These are phyloP conservation scores for Cosmopolites sordidus DNA, from an alignment of 2,888 invertebrate genomes.

Conservation along the genomic window DNA sequence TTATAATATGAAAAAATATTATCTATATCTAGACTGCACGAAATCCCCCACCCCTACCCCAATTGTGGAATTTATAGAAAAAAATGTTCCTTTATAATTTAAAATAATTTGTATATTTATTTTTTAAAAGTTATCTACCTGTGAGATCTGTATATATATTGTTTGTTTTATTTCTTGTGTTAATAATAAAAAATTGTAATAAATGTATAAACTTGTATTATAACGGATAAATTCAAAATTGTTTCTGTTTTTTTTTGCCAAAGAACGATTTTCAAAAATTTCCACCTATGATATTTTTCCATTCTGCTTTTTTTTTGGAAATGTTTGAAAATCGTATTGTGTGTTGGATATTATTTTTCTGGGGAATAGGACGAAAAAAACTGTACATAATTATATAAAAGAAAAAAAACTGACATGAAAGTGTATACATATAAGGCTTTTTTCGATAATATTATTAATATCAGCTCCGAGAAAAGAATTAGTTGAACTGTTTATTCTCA, in stretches of 20 bases:
- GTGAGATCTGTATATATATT: constrained; percentile 16
- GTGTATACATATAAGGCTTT: constrained; percentile 11
- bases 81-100: constrained; percentile 21
- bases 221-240: constrained; percentile 18
- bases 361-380: not conserved
- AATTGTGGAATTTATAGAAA: constrained; percentile 17
- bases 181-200: constrained; percentile 28
- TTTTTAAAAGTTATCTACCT: constrained; percentile 11
- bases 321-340: constrained; percentile 4
- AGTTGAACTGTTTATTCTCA: not conserved
- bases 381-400: constrained; percentile 11
- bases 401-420: constrained; percentile 5
- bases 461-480: constrained; percentile 4
- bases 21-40: not conserved
- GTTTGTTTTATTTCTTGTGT: constrained; percentile 3
- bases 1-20: too few relatives aligned
- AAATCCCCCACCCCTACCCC: not conserved
- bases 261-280: constrained; percentile 19
- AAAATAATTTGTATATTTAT: constrained; percentile 26
- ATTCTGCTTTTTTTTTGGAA: not conserved
- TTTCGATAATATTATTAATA: constrained; percentile 8
- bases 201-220: constrained; percentile 33
- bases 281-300: not conserved
- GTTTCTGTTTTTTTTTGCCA: constrained; percentile 24
- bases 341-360: not conserved